Percentiles rank a stretch among this genome's conserved stretches.
Evolutionary conservation across 2,797 vertebrate genomes (phyloP).

Genomic region (Lutjanus argentimaculatus): DNA sequence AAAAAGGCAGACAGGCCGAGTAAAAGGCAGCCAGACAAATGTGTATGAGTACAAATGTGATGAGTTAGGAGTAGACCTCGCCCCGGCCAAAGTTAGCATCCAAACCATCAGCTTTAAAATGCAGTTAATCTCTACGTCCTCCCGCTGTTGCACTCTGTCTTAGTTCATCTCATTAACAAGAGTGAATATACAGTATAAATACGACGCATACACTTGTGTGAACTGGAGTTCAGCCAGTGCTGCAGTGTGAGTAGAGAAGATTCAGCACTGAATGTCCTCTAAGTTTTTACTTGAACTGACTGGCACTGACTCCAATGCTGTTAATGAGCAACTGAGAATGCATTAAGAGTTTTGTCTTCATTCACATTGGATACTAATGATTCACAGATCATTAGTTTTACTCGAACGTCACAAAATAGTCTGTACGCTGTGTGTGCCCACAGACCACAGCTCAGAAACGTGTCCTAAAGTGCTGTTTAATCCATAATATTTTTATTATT

Average conservation of each 20-base stretch:
- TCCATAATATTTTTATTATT: neutral
- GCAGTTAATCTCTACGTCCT: neutral
- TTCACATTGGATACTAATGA: neutral
- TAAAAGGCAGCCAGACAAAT: neutral
- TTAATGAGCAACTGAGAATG: slow-evolving; percentile 31
- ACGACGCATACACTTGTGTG: neutral
- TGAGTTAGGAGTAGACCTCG: neutral
- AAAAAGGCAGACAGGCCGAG: neutral
- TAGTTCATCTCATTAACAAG: neutral
- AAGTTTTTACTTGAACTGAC: slow-evolving; percentile 27
- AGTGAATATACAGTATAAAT: neutral
- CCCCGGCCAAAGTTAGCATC: neutral
- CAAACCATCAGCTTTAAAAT: neutral
- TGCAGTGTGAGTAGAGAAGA: neutral
- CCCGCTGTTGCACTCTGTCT: fast-evolving
- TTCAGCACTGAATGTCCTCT: slow-evolving; percentile 4
- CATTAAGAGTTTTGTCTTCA: neutral
- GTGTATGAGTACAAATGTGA: neutral
- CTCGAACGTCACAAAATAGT: neutral
- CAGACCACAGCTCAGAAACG: neutral
- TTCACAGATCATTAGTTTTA: neutral
- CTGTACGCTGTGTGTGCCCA: neutral
- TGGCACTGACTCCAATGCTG: slow-evolving; percentile 25
- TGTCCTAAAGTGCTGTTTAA: neutral
- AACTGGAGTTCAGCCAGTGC: neutral